Conservation (phyloP, 1,140 invertebrate species). For the Eriocheir sinensis region DNA sequence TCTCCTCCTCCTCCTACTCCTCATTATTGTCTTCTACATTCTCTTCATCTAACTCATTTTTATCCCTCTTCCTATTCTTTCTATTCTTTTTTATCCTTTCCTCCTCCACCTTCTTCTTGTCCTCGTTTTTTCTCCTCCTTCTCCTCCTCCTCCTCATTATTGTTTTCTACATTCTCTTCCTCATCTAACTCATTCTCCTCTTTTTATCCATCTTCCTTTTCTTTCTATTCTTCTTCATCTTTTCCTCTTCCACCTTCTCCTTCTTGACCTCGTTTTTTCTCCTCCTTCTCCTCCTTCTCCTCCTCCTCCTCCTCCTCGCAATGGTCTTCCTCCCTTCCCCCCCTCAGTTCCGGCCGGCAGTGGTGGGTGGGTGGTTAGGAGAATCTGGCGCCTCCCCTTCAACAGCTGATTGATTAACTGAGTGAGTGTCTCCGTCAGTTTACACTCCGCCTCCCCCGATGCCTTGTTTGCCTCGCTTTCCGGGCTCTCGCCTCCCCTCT, state of each 20-base stretch:
- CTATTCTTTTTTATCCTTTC: too few species aligned
- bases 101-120: neutral
- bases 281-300: neutral
- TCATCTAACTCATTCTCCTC: neutral
- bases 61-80: too few species aligned
- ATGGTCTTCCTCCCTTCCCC: neutral
- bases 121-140: neutral
- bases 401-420: conserved; percentile 59
- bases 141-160: neutral
- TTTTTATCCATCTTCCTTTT: neutral
- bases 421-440: conserved; percentile 63
- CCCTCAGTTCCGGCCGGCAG: neutral
- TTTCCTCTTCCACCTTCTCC: neutral
- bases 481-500: neutral
- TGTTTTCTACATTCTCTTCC: neutral
- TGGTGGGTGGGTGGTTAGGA: neutral
- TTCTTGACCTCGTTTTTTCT: neutral
- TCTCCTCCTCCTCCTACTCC: neutral
- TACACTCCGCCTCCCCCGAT: conserved; percentile 38
- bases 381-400: neutral
- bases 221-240: neutral
- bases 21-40: neutral
- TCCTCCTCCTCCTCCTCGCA: neutral
- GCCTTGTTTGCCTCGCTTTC: conserved; percentile 49
- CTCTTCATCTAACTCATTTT: too few species aligned